Conservation (phyloP, 2,888 invertebrate species). For the Drosophila paranaensis region DNA sequence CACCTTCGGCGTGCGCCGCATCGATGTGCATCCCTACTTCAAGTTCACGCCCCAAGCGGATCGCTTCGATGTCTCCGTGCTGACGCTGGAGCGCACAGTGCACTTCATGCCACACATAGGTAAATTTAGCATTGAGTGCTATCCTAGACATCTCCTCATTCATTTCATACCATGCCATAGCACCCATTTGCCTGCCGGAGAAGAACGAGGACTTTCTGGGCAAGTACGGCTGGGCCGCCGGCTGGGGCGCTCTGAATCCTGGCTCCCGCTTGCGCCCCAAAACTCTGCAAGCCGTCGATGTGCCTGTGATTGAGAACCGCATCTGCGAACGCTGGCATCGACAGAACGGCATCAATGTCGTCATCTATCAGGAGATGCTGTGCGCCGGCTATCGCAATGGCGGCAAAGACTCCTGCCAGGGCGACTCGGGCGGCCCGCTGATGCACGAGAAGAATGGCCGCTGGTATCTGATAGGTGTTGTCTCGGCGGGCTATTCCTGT, state of each 20-base stretch:
- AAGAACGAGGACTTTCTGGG: conserved; percentile 95
- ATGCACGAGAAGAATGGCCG: conserved; percentile 94
- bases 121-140: conserved; percentile 69
- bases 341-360: conserved; percentile 87
- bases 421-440: conserved; percentile 91
- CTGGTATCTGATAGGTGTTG: conserved; percentile 95
- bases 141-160: not conserved
- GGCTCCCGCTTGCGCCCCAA: conserved; percentile 95
- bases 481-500: conserved; percentile 97
- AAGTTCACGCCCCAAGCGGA: conserved; percentile 97
- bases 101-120: conserved; percentile 95
- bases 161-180: conserved; percentile 83
- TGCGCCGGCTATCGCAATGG: conserved; percentile 96
- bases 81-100: conserved; percentile 94
- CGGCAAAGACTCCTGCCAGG: conserved; percentile 89
- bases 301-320: conserved; percentile 94
- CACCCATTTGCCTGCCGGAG: conserved; percentile 95
- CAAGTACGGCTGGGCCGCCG: conserved; percentile 96
- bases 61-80: conserved; percentile 95
- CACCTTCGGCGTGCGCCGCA: conserved; percentile 95
- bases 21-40: conserved; percentile 95
- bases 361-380: conserved; percentile 97
- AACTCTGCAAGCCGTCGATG: conserved; percentile 95
- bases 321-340: conserved; percentile 89
- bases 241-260: conserved; percentile 95